These are phyloP conservation scores for Microplitis manilae DNA, from an alignment of 2,888 invertebrate species.

Conservation along the genomic window DNA sequence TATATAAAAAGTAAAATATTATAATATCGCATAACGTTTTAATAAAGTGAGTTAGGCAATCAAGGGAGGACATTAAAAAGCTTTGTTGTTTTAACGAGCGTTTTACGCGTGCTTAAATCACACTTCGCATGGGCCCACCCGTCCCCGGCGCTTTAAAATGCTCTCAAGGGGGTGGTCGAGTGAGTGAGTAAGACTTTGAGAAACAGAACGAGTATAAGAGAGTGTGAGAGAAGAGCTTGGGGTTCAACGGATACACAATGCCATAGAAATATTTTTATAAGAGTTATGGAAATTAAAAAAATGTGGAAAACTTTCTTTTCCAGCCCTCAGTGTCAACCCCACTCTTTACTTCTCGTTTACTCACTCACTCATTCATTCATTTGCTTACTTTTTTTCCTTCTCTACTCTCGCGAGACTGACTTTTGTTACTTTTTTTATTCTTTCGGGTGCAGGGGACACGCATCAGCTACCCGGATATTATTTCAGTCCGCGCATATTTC, in stretches of 20 bases:
- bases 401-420: slow-evolving; percentile 43
- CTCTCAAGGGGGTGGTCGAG: slow-evolving; percentile 10
- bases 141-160: not conserved
- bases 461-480: slow-evolving; percentile 69
- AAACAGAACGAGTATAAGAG: slow-evolving; percentile 28
- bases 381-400: slow-evolving; percentile 41
- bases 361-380: slow-evolving; percentile 45
- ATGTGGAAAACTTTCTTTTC: slow-evolving; percentile 66
- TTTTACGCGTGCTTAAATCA: slow-evolving; percentile 71
- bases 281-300: slow-evolving; percentile 66
- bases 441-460: slow-evolving; percentile 57
- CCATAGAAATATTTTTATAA: slow-evolving; percentile 69
- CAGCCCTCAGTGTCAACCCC: slow-evolving; percentile 38
- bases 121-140: slow-evolving; percentile 55
- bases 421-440: slow-evolving; percentile 47
- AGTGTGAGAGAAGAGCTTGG: slow-evolving; percentile 41
- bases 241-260: slow-evolving; percentile 35
- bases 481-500: slow-evolving; percentile 71
- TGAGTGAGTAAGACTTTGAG: too few species aligned
- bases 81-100: slow-evolving; percentile 70
- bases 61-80: slow-evolving; percentile 68
- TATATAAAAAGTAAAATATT: slow-evolving; percentile 51
- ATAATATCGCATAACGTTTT: slow-evolving; percentile 67
- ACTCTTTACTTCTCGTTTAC: slow-evolving; percentile 33
- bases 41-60: slow-evolving; percentile 71